Base-by-base conservation (phyloP, 2,113 vertebrate genomes). In the Archocentrus centrarchus region DNA sequence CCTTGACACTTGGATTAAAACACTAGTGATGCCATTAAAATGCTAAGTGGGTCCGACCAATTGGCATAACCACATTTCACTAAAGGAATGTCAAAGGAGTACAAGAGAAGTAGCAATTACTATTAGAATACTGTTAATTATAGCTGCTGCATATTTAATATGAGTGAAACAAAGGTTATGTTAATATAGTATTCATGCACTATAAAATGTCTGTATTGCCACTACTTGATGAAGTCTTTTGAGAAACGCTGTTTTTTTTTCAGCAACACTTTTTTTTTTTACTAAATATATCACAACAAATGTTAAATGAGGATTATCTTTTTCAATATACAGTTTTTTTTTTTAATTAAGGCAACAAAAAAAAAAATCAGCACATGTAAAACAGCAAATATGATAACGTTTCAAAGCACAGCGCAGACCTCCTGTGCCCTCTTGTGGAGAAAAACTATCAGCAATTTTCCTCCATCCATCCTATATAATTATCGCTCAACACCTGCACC, bases 31-130 rank as follows among this genome's bases (percentile, higher is more conserved):
- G 92, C 88, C 86, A 95, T 95, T 95, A 93, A 93, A 94, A 95
- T 94, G 89, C 91, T 93, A 93, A 94, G 91, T 94, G 91, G 92
- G 91, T 90, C 92, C 88, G 84, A 91, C 89, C 92, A 94, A 94
- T 94, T 93, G 93, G 93, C 93, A 94, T 94, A 93, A 94, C 91
- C 92, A 93, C 93, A 94, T 95, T 95, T 94, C 86, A 94, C 91
- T 90, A 83, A 90, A 83, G 88, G 91, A 92, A 94, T 92, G 94
- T 94, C 93, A 94, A 94, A 93, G 88, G 84, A 93, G 77, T 41
- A 88, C 83, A 88, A 80, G 50, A 93, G 89, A 88, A 89, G 89
- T 88, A 91, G 87, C 91, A 94, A 93, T 95, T 94, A 95, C 94
- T 92, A 95, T 92, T 90, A 93, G 88, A 94, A 94, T 94, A 88